Percentiles rank a stretch among this genome's conserved stretches.
These are phyloP conservation scores for Alaudala cheleensis DNA, from an alignment of 2,113 vertebrate genomes.

Conservation along the genomic window DNA sequence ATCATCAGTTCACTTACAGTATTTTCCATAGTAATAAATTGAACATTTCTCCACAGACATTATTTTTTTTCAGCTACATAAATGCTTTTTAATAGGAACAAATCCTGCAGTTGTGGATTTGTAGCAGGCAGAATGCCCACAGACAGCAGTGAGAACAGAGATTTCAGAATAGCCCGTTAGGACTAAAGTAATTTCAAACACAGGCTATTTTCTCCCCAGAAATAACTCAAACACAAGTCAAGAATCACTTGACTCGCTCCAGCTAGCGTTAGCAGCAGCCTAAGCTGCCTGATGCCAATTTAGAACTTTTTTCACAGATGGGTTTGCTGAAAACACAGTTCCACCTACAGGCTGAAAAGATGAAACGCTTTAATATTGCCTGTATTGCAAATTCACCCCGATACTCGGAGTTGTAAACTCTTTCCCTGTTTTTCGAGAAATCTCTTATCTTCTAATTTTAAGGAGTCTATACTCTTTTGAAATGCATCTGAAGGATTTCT, in stretches of 20 bases:
- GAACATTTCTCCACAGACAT: background rate
- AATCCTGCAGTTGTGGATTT: background rate
- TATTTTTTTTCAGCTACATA: constrained; percentile 1
- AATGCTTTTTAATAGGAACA: constrained; percentile 35
- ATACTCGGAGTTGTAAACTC: background rate
- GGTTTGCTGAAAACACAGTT: constrained; percentile 73
- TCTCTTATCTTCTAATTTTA: background rate
- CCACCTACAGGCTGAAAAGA: constrained; percentile 77
- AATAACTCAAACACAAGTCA: background rate
- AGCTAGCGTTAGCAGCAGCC: background rate
- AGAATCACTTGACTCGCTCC: background rate
- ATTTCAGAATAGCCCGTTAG: background rate
- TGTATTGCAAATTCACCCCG: background rate
- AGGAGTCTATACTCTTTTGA: background rate
- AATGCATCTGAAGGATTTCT: background rate
- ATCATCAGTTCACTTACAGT: background rate
- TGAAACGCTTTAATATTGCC: constrained; percentile 13
- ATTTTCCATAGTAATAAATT: constrained; percentile 26
- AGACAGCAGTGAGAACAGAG: background rate
- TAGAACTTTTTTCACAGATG: constrained; percentile 3
- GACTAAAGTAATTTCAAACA: background rate
- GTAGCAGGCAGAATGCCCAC: background rate
- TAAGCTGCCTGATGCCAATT: background rate
- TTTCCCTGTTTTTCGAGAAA: background rate
- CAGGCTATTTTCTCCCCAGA: background rate